A percentile compares a stretch with the other conserved stretches of the same genome.
Evolutionary conservation across 2,888 invertebrate species (phyloP).

Genomic region (Molorchus minor): DNA sequence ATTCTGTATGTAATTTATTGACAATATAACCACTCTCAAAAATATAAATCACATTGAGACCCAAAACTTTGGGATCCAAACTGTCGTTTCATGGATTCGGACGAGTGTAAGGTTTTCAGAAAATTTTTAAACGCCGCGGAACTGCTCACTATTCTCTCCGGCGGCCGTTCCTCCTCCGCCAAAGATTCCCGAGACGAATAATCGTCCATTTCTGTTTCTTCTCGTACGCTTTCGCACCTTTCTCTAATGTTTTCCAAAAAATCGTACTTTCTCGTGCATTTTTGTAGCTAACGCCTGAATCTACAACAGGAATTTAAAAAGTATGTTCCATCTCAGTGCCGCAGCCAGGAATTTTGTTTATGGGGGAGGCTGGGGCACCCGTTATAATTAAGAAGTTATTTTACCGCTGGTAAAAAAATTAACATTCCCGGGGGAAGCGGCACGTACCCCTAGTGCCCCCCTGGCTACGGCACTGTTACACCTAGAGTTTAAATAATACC

Average conservation of each 20-base stretch:
- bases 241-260: slow-evolving; percentile 41
- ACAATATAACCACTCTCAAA: slow-evolving; percentile 19
- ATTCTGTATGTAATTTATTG: too few species aligned
- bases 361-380: too few species aligned
- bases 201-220: slow-evolving; percentile 33
- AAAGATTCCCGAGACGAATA: slow-evolving; percentile 36
- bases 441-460: too few species aligned
- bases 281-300: slow-evolving; percentile 43
- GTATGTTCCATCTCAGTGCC: too few species aligned
- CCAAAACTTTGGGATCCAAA: slow-evolving; percentile 28
- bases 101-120: slow-evolving; percentile 41
- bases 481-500: too few species aligned
- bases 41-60: slow-evolving; percentile 29
- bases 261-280: slow-evolving; percentile 45
- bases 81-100: slow-evolving; percentile 25
- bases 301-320: too few species aligned
- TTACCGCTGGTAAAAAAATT: too few species aligned
- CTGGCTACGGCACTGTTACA: too few species aligned
- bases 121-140: slow-evolving; percentile 55
- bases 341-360: too few species aligned
- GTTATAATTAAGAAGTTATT: too few species aligned
- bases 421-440: too few species aligned
- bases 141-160: slow-evolving; percentile 52
- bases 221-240: slow-evolving; percentile 16
- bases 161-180: slow-evolving; percentile 36